Evolutionary conservation across 1,140 invertebrate species (phyloP).

Genomic region (Drosophila gunungcola): DNA sequence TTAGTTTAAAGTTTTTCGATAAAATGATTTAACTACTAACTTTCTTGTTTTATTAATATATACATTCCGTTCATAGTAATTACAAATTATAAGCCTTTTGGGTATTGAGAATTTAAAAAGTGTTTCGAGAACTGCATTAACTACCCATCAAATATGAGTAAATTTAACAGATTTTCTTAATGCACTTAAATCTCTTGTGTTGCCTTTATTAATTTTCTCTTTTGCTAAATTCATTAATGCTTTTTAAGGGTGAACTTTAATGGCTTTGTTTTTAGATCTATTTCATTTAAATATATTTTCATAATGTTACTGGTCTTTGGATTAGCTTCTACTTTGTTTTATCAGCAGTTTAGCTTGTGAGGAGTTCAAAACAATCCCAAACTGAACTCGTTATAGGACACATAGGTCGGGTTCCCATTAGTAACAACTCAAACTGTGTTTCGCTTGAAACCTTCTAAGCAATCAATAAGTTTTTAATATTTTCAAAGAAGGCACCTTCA

Average conservation of each 20-base stretch:
- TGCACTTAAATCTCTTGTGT: conserved; percentile 6
- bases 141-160: neutral
- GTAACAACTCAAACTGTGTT: conserved; percentile 35
- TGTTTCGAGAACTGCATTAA: conserved; percentile 14
- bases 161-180: conserved; percentile 7
- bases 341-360: conserved; percentile 59
- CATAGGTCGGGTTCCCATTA: neutral
- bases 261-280: conserved; percentile 27
- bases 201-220: conserved; percentile 12
- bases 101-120: conserved; percentile 55
- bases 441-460: conserved; percentile 54
- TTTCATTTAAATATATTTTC: conserved; percentile 6
- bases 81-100: conserved; percentile 51
- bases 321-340: conserved; percentile 41
- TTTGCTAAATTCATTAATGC: conserved; percentile 35
- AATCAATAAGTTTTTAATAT: conserved; percentile 36
- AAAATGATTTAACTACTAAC: conserved; percentile 39
- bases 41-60: conserved; percentile 19
- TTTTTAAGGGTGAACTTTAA: conserved; percentile 19
- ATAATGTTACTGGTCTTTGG: conserved; percentile 40
- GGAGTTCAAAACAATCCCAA: conserved; percentile 37
- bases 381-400: conserved; percentile 17
- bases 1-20: conserved; percentile 40
- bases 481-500: conserved; percentile 49
- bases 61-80: conserved; percentile 27